A percentile compares a stretch with the other conserved stretches of the same genome.
Evolutionary conservation across 2,888 invertebrate genomes (phyloP).

Genomic region (Malachius bipustulatus): DNA sequence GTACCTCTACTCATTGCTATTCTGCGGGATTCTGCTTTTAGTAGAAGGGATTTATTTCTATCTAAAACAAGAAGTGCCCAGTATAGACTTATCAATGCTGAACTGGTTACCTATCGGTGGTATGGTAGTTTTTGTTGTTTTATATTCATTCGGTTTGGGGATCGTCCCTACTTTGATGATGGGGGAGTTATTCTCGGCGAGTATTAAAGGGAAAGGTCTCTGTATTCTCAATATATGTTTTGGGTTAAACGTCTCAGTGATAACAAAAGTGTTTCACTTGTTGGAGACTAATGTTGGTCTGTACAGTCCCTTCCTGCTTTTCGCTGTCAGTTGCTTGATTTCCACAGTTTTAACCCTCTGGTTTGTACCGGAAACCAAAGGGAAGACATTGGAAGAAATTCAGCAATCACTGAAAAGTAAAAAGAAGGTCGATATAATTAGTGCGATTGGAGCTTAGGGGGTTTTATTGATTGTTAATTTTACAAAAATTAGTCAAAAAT

Average conservation of each 20-base stretch:
- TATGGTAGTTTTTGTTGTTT: conserved; percentile 24
- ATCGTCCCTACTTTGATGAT: conserved; percentile 27
- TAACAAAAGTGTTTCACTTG: conserved; percentile 27
- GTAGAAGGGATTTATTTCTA: conserved; percentile 24
- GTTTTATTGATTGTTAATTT: too few species aligned
- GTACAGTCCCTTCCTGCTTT: conserved; percentile 28
- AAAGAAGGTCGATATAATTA: background rate
- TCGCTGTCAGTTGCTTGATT: conserved; percentile 22
- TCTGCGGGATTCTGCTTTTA: conserved; percentile 20
- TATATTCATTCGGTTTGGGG: conserved; percentile 24
- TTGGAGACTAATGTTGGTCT: conserved; percentile 26
- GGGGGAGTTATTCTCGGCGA: conserved; percentile 28
- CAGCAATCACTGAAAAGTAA: conserved; percentile 27
- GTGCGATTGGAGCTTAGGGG: too few species aligned
- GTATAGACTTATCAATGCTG: conserved; percentile 19
- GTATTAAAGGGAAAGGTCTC: conserved; percentile 28
- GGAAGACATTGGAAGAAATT: conserved; percentile 32
- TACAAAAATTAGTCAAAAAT: too few species aligned
- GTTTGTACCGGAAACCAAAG: conserved; percentile 32
- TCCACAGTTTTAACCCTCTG: conserved; percentile 24
- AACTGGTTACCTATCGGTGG: conserved; percentile 29
- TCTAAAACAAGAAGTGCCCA: conserved; percentile 17
- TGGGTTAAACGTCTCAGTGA: conserved; percentile 19
- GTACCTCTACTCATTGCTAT: conserved; percentile 21
- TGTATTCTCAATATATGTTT: conserved; percentile 23